Conservation (phyloP, 2,888 invertebrate species). For the Stegana nigrithorax region DNA sequence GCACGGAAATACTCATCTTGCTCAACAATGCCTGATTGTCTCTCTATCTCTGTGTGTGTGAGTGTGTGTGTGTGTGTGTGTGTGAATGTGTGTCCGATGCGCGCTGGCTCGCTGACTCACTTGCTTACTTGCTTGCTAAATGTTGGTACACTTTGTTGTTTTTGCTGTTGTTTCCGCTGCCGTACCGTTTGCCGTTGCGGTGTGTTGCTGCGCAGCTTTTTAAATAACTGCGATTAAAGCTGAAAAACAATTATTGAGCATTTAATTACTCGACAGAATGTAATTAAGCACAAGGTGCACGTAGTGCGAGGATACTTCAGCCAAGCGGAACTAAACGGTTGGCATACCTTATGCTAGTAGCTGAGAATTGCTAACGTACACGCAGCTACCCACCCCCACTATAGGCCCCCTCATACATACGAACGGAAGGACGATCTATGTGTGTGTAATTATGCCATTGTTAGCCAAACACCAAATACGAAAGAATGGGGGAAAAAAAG, state of each 20-base stretch:
- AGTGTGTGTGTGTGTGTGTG: not conserved
- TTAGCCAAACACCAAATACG: too few species aligned
- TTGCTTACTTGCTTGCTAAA: too few species aligned
- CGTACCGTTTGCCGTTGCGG: too few species aligned
- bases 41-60: not conserved
- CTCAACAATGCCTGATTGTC: not conserved
- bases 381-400: not conserved
- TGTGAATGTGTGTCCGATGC: not conserved
- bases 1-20: not conserved
- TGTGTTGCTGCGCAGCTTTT: constrained; percentile 30
- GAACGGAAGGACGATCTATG: too few species aligned
- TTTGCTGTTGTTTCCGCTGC: too few species aligned
- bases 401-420: too few species aligned
- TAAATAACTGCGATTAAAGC: constrained; percentile 56
- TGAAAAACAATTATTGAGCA: constrained; percentile 58
- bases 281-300: constrained; percentile 54
- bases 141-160: too few species aligned
- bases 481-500: not conserved
- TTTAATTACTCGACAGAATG: constrained; percentile 57
- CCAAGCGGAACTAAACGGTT: too few species aligned
- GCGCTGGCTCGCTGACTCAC: too few species aligned
- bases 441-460: too few species aligned
- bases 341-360: too few species aligned
- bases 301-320: constrained; percentile 26
- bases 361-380: not conserved